Percentiles rank a stretch among this genome's conserved stretches.
phyloP scores from a whole-genome alignment of 1,140 invertebrate species.

The Steinernema feltiae region DNA sequence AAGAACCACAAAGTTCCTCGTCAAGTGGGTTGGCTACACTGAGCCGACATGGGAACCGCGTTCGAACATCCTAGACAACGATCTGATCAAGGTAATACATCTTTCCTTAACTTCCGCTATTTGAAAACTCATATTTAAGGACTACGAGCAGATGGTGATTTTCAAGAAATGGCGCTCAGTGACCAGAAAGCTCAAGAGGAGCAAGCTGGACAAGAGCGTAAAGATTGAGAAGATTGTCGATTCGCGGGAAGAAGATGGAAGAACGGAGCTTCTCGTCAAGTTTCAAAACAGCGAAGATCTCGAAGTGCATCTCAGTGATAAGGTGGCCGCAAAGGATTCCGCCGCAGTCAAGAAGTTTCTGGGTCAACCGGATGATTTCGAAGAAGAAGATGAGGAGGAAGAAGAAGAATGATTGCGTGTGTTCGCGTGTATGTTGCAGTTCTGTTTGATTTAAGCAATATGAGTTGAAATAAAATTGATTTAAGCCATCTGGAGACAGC shows the following conservation, averaged over 20 bases:
- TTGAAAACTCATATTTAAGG: background rate
- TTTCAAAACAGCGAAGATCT: background rate
- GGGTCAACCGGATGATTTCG: background rate
- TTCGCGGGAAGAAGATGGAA: background rate
- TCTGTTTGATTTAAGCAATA: no score
- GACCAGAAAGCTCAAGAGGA: background rate
- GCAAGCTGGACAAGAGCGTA: background rate
- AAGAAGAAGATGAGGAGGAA: background rate
- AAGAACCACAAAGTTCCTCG: background rate
- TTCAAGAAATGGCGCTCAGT: background rate
- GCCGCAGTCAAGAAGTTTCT: background rate
- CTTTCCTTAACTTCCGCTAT: background rate
- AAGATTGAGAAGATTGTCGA: background rate
- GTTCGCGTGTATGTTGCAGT: no score
- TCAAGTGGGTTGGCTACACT: background rate
- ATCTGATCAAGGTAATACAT: background rate
- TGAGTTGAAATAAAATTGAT: no score
- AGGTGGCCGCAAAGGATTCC: background rate
- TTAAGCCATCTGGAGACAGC: no score
- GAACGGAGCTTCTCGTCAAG: background rate
- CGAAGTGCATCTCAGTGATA: background rate
- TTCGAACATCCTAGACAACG: background rate
- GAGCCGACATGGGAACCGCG: background rate
- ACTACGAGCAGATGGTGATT: background rate
- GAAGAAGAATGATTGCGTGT: no score